Percentiles rank a stretch among this genome's conserved stretches.
These are phyloP conservation scores for Galago senegalensis DNA, from an alignment of 2,797 vertebrate genomes.

Conservation along the genomic window DNA sequence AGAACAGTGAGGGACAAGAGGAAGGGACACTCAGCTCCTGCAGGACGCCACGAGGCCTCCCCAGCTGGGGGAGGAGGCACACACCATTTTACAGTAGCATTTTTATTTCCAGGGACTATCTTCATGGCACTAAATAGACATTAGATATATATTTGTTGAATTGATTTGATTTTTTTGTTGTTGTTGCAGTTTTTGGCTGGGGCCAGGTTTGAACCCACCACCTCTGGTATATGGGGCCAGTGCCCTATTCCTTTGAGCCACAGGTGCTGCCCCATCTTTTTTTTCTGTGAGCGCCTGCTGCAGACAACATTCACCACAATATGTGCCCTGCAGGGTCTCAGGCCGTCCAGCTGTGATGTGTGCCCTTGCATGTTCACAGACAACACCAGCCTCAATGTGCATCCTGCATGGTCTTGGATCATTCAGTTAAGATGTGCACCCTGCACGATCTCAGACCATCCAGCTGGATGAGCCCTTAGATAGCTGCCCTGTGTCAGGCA, in stretches of 20 bases:
- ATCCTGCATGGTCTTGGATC: neutral
- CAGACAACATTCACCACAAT: no score
- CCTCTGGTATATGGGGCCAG: no score
- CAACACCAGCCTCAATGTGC: neutral
- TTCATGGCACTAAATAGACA: conserved; percentile 5
- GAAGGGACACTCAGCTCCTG: neutral
- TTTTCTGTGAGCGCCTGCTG: no score
- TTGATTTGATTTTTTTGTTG: neutral
- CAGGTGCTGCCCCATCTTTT: no score
- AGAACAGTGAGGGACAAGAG: no score
- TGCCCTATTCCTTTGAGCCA: no score
- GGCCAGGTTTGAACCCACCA: no score
- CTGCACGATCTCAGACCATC: neutral
- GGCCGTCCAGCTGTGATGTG: no score
- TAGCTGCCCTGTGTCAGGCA: neutral
- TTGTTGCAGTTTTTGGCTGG: no score
- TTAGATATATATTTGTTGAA: neutral
- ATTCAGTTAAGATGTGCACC: neutral
- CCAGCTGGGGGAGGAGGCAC: neutral
- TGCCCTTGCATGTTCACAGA: neutral
- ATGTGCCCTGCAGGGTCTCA: no score
- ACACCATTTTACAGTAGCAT: neutral
- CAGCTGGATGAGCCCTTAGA: neutral
- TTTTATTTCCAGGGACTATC: neutral
- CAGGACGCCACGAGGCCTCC: neutral